Base-by-base conservation (phyloP, 2,113 vertebrate species). In the Agapornis roseicollis region DNA sequence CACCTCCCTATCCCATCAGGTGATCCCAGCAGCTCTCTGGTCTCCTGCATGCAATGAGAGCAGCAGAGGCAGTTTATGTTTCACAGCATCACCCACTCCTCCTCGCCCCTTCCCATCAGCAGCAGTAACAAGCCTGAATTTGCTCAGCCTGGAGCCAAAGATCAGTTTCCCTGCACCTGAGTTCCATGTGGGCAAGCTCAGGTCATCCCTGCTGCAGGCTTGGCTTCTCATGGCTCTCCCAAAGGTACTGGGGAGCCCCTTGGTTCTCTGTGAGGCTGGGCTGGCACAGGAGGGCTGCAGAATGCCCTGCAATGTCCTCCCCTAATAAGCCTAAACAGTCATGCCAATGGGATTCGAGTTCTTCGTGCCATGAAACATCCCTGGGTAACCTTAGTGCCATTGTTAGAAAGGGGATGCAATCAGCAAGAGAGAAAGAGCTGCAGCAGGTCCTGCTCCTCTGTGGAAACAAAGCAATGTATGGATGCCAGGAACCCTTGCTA, bases 151-250 rank as follows among this genome's bases (percentile, higher is more conserved):
- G 42, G 58, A 35, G 80, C 55, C 20, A 1, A 44, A 29, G 58
- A 6, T 25, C 22, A 0, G 10, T 7, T 24, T 39, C 39, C 41
- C 39, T 3, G 0, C 0, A 1, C 5, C 53, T 2, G 8, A 6
- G 8, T 33, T 55, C 41, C 3, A 0, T 0, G 9, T 0, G 7
- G 11, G 47, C 15, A 9, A 85, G 24, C 44, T 35, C 22, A 1
- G 33, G 50, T 19, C 3, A 8, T 12, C 39, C 3, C 3, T 9
- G 27, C 60, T 4, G 17, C 35, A 8, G 60, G 16, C 18, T 47
- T 6, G 31, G 23, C 50, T 27, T 18, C 33, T 22, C 4, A 0
- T 4, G 29, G 23, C n/a, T 42, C 22, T n/a, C 42, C 66, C 50
- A 18, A 0, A 39, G 64, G 44, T 25, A 39, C 41, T 2, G 5